Evolutionary conservation across 2,113 vertebrate genomes (phyloP), one percentile per base, ranked within the genome.

Genomic region (pig (Sus scrofa)): DNA sequence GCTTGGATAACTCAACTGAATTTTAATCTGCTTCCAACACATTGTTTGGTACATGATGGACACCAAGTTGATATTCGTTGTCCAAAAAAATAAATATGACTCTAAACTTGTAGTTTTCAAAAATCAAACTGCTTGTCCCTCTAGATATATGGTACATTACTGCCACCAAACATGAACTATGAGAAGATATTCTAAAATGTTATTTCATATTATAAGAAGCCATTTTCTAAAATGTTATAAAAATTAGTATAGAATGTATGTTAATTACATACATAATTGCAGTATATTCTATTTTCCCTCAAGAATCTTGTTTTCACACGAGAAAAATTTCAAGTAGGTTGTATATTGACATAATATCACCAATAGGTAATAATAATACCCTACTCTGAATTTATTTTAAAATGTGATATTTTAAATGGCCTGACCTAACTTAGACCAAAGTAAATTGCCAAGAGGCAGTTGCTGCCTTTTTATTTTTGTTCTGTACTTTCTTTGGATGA

Each of bases 121-220:
- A 91, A 96, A 86, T 22, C 27, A 86, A 84, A 86, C 7, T 74
- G 20, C 24, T 70, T 75, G 15, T 79, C 79, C 32, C 85, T 62
- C 58, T 32, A 65, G 26, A 44, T 44, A 8, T 30, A 11, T 3
- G 19, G 24, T 68, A 79, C 56, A 8, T 87, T 63, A 50, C 22
- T 83, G 92, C 86, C 39, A 84, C 15, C 50, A 73, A 74, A 90
- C 4, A 63, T 60, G 37, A 91, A 86, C 44, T 67, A 44, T 58
- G 65, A 74, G 89, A 37, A 87, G 54, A 19, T 68, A 78, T 87
- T 89, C 67, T 82, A 75, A 93, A 95, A 81, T 15, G 2, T 54
- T 78, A 94, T 87, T 95, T 96, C 81, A 82, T 54, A 73, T 86
- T 24, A 52, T 95, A 63, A 73, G 24, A 98, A 84, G 30, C 39